Evolutionary conservation across 2,888 invertebrate genomes (phyloP).

Genomic region (Cheilosia vulpina): DNA sequence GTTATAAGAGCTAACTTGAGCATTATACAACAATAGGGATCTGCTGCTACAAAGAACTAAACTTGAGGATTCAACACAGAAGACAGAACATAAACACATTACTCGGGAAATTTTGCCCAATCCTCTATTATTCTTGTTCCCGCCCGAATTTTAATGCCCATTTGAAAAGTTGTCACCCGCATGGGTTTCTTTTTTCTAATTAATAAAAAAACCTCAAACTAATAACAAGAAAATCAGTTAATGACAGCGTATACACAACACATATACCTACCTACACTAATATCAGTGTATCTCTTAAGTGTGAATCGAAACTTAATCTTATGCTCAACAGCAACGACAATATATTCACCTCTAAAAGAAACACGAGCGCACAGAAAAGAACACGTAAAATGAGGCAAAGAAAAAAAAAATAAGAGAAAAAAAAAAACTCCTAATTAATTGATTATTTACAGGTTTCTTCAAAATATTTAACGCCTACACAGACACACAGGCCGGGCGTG

Average conservation of each 20-base stretch:
- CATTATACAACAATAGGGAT: no score
- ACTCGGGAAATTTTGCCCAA: no score
- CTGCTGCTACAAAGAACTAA: no score
- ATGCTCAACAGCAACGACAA: constrained; percentile 11
- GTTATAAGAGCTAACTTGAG: no score
- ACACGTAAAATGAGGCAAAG: constrained; percentile 13
- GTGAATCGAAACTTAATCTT: constrained; percentile 32
- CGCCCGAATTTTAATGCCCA: neutral
- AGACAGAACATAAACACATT: no score
- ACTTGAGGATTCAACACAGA: no score
- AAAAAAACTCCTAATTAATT: constrained; percentile 67
- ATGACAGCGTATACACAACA: neutral
- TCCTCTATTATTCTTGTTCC: neutral
- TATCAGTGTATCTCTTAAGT: constrained; percentile 3
- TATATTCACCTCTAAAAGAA: constrained; percentile 21
- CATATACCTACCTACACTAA: neutral
- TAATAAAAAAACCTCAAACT: neutral
- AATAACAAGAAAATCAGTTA: constrained; percentile 17
- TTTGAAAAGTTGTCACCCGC: neutral
- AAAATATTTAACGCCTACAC: constrained; percentile 73
- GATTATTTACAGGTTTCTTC: constrained; percentile 74
- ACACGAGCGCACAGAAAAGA: constrained; percentile 20
- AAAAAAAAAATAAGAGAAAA: constrained; percentile 24
- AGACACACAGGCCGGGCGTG: constrained; percentile 51
- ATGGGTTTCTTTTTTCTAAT: neutral